Evolutionary conservation across 2,113 vertebrate genomes (phyloP).

Genomic region (Silurus meridionalis): DNA sequence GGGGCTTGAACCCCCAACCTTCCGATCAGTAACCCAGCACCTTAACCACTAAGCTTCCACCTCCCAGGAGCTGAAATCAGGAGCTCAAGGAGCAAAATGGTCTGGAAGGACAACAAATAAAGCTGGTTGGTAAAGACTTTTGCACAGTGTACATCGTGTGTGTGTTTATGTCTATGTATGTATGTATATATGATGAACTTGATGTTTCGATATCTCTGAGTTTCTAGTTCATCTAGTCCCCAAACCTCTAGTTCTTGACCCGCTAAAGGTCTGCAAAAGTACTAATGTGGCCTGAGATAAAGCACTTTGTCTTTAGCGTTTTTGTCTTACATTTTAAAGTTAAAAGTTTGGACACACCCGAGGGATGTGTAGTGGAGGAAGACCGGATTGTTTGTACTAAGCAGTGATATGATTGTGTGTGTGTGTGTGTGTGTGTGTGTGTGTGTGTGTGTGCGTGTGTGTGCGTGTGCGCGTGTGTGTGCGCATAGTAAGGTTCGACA

Average conservation of each 20-base stretch:
- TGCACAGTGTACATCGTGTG: no score
- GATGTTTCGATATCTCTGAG: neutral
- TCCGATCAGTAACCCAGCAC: no score
- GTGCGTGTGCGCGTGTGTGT: neutral
- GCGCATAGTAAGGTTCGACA: slow-evolving; percentile 14
- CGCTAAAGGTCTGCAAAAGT: neutral
- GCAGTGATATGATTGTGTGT: neutral
- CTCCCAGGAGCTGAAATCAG: no score
- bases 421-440: slow-evolving; percentile 8
- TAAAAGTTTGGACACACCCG: neutral
- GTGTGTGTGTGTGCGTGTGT: neutral
- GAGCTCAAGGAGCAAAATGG: no score
- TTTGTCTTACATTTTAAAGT: neutral
- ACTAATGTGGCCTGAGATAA: neutral
- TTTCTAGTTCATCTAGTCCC: neutral
- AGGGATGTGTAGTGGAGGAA: neutral
- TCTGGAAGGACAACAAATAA: no score
- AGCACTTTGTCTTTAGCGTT: neutral
- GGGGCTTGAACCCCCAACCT: no score
- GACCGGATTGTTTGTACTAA: slow-evolving; percentile 5
- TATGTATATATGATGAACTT: neutral
- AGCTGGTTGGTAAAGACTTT: no score
- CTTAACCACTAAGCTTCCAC: no score
- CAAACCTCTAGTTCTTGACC: neutral
- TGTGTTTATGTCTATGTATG: no score